Base-by-base conservation (phyloP, 2,888 invertebrate genomes). In the Pseudoips prasinana region DNA sequence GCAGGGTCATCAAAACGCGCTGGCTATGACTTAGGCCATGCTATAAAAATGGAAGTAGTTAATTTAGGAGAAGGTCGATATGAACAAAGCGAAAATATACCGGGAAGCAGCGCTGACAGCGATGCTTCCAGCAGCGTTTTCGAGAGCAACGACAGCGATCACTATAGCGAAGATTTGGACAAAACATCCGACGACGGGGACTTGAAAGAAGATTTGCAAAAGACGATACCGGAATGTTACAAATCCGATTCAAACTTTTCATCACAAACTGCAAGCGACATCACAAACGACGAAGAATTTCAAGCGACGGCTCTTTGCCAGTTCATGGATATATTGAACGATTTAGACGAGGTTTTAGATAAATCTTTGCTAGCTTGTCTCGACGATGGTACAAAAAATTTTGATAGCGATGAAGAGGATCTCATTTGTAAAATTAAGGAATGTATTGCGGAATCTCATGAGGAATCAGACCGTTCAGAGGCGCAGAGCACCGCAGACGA, bases 271-370 rank as follows among this genome's bases (percentile, higher is more conserved):
- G 64, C 73, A 45, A 80, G 71, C 58, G 68, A 76, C 69, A 77
- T 80, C 68, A 77, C 81, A 74, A 83, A 76, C 45, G 84, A 86
- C 58, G 87, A 87, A 41, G 86, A 88, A 44, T 85, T 86, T 62
- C 87, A 88, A 67, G 84, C 88, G 18, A 79, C 85, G 31, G 88
- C 87, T 10, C 71, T 88, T 38, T 82, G 83, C 56, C 85, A 88
- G 53, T 88, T 88, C 62, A 85, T 91, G 80, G 83, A 89, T 63
- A 90, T 91, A 42, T 73, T 92, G 47, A 89, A 90, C 56, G 90
- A 90, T 63, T 71, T 92, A 45, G 92, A 92, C 66, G 90, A 90
- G 64, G 88, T 91, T 39, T 66, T 92, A 50, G 90, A 92, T 54
- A 90, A 88, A 47, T 90, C 90, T 32, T 58, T 90, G 39, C 63